Base-by-base conservation (phyloP, 2,888 invertebrate genomes). In the Papilio protenor region DNA sequence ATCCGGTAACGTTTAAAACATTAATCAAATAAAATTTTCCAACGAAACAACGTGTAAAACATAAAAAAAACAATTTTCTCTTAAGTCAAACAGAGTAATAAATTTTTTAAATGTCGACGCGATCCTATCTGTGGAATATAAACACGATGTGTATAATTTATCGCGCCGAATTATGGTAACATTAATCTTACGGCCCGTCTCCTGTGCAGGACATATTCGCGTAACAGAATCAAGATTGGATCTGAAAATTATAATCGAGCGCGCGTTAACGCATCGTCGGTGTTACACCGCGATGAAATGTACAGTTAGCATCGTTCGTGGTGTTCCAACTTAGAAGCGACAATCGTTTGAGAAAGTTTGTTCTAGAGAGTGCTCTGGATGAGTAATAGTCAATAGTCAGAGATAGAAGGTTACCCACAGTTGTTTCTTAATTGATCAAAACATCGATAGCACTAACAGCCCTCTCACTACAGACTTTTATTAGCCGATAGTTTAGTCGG, bases 281-380 rank as follows among this genome's bases (percentile, higher is more conserved):
- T 85, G 90, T 92, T 93, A 92, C 93, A 89, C 85, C 88, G 84
- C 83, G 84, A 85, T 88, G 86, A 89, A 92, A 93, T 91, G 93
- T 94, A 94, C 61, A 27, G 61, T 27, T 5, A 10, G 14, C 16
- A 14, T 27, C 12, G 16, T 23, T 27, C 16, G 27, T 14, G 27
- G 27, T 61, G 27, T 27, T 27, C 6, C 6, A 27, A 5, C 11
- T 55, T n/a, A n/a, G 11, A 55, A 21, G 4, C n/a, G 2, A 11
- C 21, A 57, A 21, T 11, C 57, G 8, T 59, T 59, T 23, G 12
- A n/a, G n/a, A n/a, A n/a, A n/a, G n/a, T n/a, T n/a, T n/a, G n/a
- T n/a, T n/a, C n/a, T n/a, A n/a, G n/a, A n/a, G n/a, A 23, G 18
- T 23, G 23, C 23, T 23, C 23, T 12, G 18, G 0, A 23, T 12